Percentiles rank a stretch among this genome's conserved stretches.
These are phyloP conservation scores for Patella ulyssiponensis DNA, from an alignment of 2,888 invertebrate species.

Conservation along the genomic window DNA sequence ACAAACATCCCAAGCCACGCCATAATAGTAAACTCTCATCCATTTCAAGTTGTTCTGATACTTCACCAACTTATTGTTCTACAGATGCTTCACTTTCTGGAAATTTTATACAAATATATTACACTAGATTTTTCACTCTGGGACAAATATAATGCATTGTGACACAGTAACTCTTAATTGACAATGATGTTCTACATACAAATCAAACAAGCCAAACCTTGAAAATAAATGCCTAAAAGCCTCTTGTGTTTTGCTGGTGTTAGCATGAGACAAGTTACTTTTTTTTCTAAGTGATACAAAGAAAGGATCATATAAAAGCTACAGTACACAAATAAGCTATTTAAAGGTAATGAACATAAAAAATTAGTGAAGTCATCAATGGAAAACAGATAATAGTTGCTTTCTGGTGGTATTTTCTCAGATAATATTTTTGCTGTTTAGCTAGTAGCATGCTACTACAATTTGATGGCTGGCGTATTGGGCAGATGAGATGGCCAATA, in stretches of 20 bases:
- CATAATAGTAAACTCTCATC: constrained; percentile 7
- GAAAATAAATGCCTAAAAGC: constrained; percentile 2
- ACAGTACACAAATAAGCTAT: too few relatives aligned
- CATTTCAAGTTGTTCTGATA: neutral
- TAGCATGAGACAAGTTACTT: neutral
- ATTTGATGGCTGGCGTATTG: too few relatives aligned
- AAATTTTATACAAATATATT: constrained; percentile 5
- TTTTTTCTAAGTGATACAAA: too few relatives aligned
- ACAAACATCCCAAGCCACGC: neutral
- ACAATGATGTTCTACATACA: constrained; percentile 11
- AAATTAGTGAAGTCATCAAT: too few relatives aligned
- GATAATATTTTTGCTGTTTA: too few relatives aligned
- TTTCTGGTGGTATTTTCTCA: too few relatives aligned
- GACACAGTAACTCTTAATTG: constrained; percentile 9
- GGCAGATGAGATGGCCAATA: too few relatives aligned
- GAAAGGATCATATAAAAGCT: too few relatives aligned
- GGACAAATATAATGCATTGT: constrained; percentile 9
- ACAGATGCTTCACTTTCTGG: neutral
- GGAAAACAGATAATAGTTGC: too few relatives aligned
- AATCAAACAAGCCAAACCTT: constrained; percentile 8
- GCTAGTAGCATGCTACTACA: too few relatives aligned
- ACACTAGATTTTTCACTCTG: neutral
- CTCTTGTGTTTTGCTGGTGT: constrained; percentile 5
- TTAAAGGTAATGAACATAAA: too few relatives aligned
- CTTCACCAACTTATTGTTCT: neutral